A percentile compares a stretch with the other conserved stretches of the same genome.
These are phyloP conservation scores for Drosophila atripex DNA, from an alignment of 2,888 invertebrate genomes.

Conservation along the genomic window DNA sequence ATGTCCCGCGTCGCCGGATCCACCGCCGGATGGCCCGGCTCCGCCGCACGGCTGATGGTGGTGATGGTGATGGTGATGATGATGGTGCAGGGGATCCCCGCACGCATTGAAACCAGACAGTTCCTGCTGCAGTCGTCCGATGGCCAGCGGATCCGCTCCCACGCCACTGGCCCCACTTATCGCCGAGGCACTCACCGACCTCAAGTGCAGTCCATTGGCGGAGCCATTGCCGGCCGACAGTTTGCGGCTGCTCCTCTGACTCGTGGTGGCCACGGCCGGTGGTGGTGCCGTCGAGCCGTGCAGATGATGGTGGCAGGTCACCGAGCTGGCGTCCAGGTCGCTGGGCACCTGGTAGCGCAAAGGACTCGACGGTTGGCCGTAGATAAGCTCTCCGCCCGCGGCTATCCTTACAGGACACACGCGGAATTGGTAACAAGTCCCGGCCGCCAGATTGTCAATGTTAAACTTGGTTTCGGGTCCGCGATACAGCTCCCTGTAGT, in stretches of 20 bases:
- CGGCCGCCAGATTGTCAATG: conserved; percentile 89
- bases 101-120: conserved; percentile 80
- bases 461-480: conserved; percentile 87
- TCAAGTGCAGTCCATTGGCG: conserved; percentile 66
- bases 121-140: conserved; percentile 70
- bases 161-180: conserved; percentile 69
- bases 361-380: conserved; percentile 89
- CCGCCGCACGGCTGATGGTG: conserved; percentile 61
- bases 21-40: conserved; percentile 28
- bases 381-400: conserved; percentile 85
- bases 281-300: conserved; percentile 52
- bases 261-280: conserved; percentile 52
- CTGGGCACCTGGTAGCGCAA: conserved; percentile 84
- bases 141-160: conserved; percentile 59
- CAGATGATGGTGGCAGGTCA: conserved; percentile 58
- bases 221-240: conserved; percentile 54
- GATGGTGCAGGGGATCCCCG: conserved; percentile 81
- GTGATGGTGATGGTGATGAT: conserved; percentile 82
- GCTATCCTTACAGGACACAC: conserved; percentile 90
- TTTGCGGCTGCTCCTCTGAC: conserved; percentile 80
- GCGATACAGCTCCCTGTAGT: conserved; percentile 86
- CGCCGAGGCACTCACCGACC: conserved; percentile 82
- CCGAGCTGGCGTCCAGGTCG: conserved; percentile 70
- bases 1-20: conserved; percentile 6
- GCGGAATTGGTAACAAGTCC: conserved; percentile 90